Conservation (phyloP, 2,888 invertebrate genomes). For the Pantelozetes paolii region DNA sequence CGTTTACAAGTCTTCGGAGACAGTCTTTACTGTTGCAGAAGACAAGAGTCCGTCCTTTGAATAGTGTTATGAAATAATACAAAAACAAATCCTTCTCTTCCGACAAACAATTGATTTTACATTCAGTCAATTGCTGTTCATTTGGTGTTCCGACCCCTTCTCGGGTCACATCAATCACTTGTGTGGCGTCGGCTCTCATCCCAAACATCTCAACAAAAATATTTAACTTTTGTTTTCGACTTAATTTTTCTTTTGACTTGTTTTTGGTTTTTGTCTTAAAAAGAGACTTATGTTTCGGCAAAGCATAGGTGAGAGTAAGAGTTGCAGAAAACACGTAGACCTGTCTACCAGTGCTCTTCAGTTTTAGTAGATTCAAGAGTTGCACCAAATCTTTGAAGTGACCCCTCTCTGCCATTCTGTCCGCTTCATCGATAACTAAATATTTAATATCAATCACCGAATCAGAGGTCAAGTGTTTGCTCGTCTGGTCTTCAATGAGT, state of each 20-base stretch:
- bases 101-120: conserved; percentile 64
- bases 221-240: conserved; percentile 43
- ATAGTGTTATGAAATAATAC: conserved; percentile 80
- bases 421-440: conserved; percentile 95
- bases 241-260: conserved; percentile 53
- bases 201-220: conserved; percentile 70
- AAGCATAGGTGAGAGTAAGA: conserved; percentile 76
- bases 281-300: conserved; percentile 60
- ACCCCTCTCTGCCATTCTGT: conserved; percentile 93
- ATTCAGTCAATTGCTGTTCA: conserved; percentile 64
- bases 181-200: conserved; percentile 62
- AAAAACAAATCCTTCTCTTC: conserved; percentile 90
- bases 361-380: conserved; percentile 75
- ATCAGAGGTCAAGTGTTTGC: conserved; percentile 54
- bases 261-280: conserved; percentile 51
- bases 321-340: conserved; percentile 98
- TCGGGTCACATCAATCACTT: conserved; percentile 85
- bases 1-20: conserved; percentile 66
- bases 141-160: conserved; percentile 53
- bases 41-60: conserved; percentile 86
- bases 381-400: conserved; percentile 88
- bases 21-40: conserved; percentile 79
- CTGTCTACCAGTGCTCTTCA: conserved; percentile 78
- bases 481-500: conserved; percentile 60
- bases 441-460: conserved; percentile 53